phyloP scores from a whole-genome alignment of 1,140 invertebrate species.

The Pseudomyrmex flavicornis region DNA sequence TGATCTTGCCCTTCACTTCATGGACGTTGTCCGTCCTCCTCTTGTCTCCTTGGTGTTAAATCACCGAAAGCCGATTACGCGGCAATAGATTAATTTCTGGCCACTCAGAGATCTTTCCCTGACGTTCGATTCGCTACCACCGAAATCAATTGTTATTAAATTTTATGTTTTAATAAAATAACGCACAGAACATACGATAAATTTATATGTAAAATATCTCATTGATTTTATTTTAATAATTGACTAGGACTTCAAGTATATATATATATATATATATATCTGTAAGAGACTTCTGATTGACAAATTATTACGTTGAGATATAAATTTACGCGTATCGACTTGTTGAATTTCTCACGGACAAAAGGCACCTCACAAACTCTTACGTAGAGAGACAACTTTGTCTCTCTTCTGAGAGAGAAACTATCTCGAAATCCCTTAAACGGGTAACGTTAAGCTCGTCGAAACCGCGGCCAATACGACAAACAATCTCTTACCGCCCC shows the following conservation, averaged over 20 bases:
- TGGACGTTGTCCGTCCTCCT: conserved; percentile 72
- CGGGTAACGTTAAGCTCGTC: conserved; percentile 75
- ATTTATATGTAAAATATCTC: too few species aligned
- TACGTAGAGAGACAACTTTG: conserved; percentile 14
- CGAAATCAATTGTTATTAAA: conserved; percentile 24
- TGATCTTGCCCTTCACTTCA: conserved; percentile 57
- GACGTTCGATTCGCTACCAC: conserved; percentile 4
- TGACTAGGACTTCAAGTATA: background rate
- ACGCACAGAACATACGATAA: background rate
- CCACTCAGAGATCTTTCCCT: conserved; percentile 41
- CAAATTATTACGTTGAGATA: conserved; percentile 24
- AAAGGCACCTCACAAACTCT: background rate
- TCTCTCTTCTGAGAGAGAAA: conserved; percentile 28
- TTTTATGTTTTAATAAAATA: background rate
- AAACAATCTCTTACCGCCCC: conserved; percentile 84
- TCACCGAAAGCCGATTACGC: conserved; percentile 83
- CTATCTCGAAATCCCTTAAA: conserved; percentile 68
- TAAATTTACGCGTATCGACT: conserved; percentile 37
- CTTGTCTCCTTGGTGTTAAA: conserved; percentile 74
- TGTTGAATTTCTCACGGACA: conserved; percentile 59
- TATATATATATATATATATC: background rate
- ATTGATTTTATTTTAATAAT: background rate
- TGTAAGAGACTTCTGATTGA: background rate
- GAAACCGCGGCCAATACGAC: conserved; percentile 82
- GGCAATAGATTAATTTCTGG: conserved; percentile 83